Conservation (phyloP, 2,113 vertebrate genomes). For the Mola mola region DNA sequence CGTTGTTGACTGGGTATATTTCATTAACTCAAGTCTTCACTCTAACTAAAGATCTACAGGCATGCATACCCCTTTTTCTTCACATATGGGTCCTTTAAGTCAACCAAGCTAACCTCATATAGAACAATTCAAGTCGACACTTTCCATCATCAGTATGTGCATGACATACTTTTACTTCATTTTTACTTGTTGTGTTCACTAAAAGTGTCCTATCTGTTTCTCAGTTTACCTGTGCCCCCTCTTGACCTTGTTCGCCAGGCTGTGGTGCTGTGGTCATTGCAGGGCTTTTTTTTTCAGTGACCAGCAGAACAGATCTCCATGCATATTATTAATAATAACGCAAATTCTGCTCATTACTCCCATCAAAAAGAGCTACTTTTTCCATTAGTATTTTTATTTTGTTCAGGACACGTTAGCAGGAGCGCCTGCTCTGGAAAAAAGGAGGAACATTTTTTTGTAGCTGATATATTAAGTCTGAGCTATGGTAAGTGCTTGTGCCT, state of each 20-base stretch:
- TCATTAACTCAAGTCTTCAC: constrained; percentile 2
- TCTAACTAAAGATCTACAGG: no score
- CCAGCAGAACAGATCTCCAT: not conserved
- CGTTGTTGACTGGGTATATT: not conserved
- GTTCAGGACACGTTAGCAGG: constrained; percentile 73
- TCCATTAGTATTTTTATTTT: constrained; percentile 79
- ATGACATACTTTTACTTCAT: not conserved
- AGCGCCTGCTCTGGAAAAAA: constrained; percentile 70
- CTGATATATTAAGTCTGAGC: constrained; percentile 82
- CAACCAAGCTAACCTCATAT: fast-evolving
- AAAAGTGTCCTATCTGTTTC: constrained; percentile 25
- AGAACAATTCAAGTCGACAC: not conserved
- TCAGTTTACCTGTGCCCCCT: constrained; percentile 47
- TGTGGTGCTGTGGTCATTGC: not conserved
- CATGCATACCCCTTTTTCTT: not conserved
- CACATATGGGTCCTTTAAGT: not conserved
- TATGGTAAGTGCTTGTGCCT: constrained; percentile 81
- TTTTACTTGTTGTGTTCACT: not conserved
- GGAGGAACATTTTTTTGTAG: constrained; percentile 77
- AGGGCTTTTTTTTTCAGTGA: constrained; percentile 8
- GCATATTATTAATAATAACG: constrained; percentile 7
- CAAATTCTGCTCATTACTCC: constrained; percentile 49
- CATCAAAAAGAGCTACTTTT: constrained; percentile 67
- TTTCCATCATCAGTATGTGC: not conserved
- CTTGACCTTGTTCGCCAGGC: constrained; percentile 46